Evolutionary conservation across 1,140 invertebrate genomes (phyloP), one percentile per base, ranked within the genome.

Genomic region (Lordiphosa clarofinis): DNA sequence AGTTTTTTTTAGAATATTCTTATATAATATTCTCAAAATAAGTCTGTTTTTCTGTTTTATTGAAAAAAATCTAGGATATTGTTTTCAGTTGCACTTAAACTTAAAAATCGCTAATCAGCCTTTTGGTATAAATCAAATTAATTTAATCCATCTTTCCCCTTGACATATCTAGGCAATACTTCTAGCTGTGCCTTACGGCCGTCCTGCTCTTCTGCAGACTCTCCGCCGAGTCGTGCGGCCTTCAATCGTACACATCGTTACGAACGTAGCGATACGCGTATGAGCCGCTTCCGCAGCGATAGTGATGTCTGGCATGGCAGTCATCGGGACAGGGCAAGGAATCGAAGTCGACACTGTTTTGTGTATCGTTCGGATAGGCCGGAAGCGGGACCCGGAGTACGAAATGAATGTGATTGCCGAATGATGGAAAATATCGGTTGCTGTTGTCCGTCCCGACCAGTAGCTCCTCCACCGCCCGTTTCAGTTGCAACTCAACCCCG

Each of bases 291-390:
- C 4, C 8, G 8, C 4, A 21, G 5, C 38, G 47, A 28, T 7
- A 15, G 8, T 7, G 15, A 21, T 1, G 9, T 9, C 9, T 40
- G 7, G 0, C 12, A 21, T 11, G 28, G 13, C 8, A 33, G 3
- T 46, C 35, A 19, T 0, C 12, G 42, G 19, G 35, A 49, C 11
- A 8, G 13, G 9, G 19, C 12, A 7, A 12, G 38, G 21, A 59
- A n/a, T 9, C 40, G 37, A 4, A 43, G 46, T 15, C 54, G 65
- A 12, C 48, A 56, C 28, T 56, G 69, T 31, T 58, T 72, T 9
- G 12, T 72, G 7, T 12, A 19, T 13, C 65, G 65, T 4, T 48
- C 49, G 13, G 11, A 10, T 35, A 40, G 19, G 11, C n/a, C 61
- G 31, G 28, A 3, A 6, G 1, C 5, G n/a, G 4, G 28, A 13